Conservation (phyloP, 2,113 vertebrate species). For the Brienomyrus brachyistius region DNA sequence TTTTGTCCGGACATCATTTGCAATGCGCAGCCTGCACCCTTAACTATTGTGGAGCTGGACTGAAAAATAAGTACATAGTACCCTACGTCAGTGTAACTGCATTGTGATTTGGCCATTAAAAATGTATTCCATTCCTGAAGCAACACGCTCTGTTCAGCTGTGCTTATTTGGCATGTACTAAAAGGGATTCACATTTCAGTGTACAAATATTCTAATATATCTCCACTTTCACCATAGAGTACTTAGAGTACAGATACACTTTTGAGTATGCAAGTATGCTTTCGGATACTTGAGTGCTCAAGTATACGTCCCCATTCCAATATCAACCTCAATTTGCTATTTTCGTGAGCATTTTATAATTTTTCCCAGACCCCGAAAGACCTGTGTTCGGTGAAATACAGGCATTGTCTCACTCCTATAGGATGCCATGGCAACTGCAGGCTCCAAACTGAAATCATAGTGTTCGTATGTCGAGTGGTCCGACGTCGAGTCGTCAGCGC, state of each 20-base stretch:
- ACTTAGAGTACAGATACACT: not conserved
- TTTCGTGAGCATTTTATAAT: not conserved
- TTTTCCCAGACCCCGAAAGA: not conserved
- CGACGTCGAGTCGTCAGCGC: conserved; percentile 11
- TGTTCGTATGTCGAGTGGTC: conserved; percentile 31
- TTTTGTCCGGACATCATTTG: not conserved
- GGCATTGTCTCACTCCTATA: conserved; percentile 8
- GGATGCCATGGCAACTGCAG: conserved; percentile 5
- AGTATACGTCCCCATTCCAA: not conserved
- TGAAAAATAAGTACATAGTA: not conserved
- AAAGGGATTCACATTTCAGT: not conserved
- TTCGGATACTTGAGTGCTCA: not conserved
- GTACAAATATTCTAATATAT: not conserved
- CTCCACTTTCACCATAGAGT: not conserved
- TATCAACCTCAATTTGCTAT: not conserved
- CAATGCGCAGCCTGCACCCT: not conserved
- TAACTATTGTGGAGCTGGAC: not conserved
- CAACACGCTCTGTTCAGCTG: not conserved
- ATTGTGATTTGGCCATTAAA: not conserved
- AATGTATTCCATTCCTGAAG: not conserved
- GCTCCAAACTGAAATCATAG: conserved; percentile 21
- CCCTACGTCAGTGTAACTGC: not conserved
- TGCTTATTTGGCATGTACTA: not conserved
- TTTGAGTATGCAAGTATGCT: not conserved
- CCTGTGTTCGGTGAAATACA: not conserved